Evolutionary conservation across 1,140 invertebrate species (phyloP).

Genomic region (Drosophila mauritiana): DNA sequence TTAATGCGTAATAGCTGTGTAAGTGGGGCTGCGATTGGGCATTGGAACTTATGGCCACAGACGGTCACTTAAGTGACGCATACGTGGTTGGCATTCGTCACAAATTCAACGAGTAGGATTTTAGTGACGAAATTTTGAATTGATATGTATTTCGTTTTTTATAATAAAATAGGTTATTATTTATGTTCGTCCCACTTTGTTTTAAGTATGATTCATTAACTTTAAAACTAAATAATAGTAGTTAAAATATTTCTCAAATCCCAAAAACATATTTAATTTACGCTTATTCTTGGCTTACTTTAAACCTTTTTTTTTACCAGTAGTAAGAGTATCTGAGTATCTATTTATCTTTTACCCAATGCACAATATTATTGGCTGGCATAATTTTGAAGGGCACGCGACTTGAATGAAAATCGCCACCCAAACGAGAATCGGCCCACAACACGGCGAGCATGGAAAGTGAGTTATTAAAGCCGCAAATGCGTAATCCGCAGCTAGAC

Average conservation of each 20-base stretch:
- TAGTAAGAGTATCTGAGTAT: slow-evolving; percentile 1
- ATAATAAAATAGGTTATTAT: no score
- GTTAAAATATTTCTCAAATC: neutral
- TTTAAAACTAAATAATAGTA: neutral
- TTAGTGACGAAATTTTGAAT: neutral
- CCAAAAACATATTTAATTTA: no score
- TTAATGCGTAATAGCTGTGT: slow-evolving; percentile 16
- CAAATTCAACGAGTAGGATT: slow-evolving; percentile 19
- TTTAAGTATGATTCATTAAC: neutral
- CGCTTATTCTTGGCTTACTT: neutral
- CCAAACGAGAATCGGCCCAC: slow-evolving; percentile 26
- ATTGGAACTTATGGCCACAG: neutral
- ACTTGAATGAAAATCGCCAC: slow-evolving; percentile 47
- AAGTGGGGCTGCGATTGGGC: slow-evolving; percentile 6
- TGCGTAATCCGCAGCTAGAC: slow-evolving; percentile 41
- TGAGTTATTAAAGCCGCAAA: slow-evolving; percentile 49
- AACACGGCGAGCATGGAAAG: slow-evolving; percentile 54
- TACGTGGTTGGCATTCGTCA: slow-evolving; percentile 25
- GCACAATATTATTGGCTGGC: slow-evolving; percentile 45
- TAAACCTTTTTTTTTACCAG: neutral
- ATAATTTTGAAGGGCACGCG: slow-evolving; percentile 52
- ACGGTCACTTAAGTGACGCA: slow-evolving; percentile 2
- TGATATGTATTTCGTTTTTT: no score
- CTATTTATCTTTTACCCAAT: slow-evolving; percentile 1
- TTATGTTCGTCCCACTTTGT: no score